These are phyloP conservation scores for Acrocephalus arundinaceus DNA, from an alignment of 2,113 vertebrate genomes.

Conservation along the genomic window DNA sequence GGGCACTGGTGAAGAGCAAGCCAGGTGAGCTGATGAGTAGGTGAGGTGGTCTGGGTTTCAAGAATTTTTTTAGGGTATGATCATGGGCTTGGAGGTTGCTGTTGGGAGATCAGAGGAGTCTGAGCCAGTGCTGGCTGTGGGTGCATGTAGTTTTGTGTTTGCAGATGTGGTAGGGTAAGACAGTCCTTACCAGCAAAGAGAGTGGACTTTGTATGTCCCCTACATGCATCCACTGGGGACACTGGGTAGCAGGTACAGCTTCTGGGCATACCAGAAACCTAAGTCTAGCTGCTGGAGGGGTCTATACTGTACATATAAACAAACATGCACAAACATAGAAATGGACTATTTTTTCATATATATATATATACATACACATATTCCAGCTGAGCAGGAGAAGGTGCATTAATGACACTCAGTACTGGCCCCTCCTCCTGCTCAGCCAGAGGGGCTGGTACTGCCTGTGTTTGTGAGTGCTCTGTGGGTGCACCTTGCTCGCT, in stretches of 20 bases:
- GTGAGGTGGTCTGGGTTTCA: not conserved
- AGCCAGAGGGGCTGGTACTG: not conserved
- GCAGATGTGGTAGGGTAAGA: not conserved
- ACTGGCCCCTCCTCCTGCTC: not conserved
- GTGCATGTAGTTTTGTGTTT: rapidly evolving
- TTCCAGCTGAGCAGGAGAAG: not conserved
- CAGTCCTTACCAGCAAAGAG: not conserved
- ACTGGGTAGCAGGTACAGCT: not conserved
- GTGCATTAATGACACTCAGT: not conserved
- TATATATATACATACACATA: not conserved
- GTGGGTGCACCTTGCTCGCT: not conserved
- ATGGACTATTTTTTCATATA: not conserved
- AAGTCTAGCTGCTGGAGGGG: not conserved
- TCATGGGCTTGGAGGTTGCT: rapidly evolving
- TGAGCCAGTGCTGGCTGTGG: rapidly evolving
- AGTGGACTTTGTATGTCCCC: no score
- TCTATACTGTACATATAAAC: not conserved
- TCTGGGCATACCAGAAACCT: no score
- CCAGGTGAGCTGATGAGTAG: not conserved
- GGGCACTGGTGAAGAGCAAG: not conserved
- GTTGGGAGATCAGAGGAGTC: not conserved
- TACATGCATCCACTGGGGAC: not conserved
- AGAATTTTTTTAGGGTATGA: not conserved
- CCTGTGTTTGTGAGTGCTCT: not conserved
- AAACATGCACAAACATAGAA: not conserved